A percentile compares a stretch with the other conserved stretches of the same genome.
Conservation (phyloP, 2,888 invertebrate genomes). For the Drosophila emarginata region DNA sequence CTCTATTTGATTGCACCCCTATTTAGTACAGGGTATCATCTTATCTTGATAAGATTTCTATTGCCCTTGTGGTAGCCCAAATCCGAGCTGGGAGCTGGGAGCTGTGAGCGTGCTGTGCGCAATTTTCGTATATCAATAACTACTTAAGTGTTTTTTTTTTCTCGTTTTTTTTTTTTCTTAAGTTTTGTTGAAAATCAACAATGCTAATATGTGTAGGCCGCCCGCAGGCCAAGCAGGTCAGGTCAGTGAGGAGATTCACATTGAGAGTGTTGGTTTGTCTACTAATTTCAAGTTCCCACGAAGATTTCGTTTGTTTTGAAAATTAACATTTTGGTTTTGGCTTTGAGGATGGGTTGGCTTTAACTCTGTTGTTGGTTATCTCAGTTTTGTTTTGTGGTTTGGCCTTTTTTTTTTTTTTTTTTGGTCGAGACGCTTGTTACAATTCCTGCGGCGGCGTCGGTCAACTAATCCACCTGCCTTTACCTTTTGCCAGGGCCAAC, state of each 20-base stretch:
- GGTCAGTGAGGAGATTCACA: neutral
- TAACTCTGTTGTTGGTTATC: neutral
- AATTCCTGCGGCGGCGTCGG: constrained; percentile 71
- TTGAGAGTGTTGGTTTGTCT: constrained; percentile 1
- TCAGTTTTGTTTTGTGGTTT: constrained; percentile 31
- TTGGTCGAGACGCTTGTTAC: constrained; percentile 54
- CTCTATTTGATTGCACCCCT: neutral
- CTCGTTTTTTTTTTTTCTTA: constrained; percentile 16
- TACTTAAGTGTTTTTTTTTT: constrained; percentile 4
- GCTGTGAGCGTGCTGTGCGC: constrained; percentile 34
- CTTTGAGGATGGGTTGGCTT: neutral
- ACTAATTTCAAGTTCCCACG: constrained; percentile 76
- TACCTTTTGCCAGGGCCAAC: constrained; percentile 12
- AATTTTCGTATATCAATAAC: constrained; percentile 55
- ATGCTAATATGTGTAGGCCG: constrained; percentile 66
- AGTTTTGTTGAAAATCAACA: constrained; percentile 53
- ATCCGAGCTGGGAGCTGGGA: neutral
- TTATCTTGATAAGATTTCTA: neutral
- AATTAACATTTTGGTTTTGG: constrained; percentile 70
- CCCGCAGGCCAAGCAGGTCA: constrained; percentile 56
- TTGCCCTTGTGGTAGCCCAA: neutral
- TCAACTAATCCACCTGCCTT: constrained; percentile 50
- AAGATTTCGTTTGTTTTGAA: constrained; percentile 63
- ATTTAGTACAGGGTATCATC: neutral
- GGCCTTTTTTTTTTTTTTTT: too few relatives aligned